Evolutionary conservation across 2,797 vertebrate species (phyloP), one percentile per base, ranked within the genome.

Genomic region (Myotis findleyi): DNA sequence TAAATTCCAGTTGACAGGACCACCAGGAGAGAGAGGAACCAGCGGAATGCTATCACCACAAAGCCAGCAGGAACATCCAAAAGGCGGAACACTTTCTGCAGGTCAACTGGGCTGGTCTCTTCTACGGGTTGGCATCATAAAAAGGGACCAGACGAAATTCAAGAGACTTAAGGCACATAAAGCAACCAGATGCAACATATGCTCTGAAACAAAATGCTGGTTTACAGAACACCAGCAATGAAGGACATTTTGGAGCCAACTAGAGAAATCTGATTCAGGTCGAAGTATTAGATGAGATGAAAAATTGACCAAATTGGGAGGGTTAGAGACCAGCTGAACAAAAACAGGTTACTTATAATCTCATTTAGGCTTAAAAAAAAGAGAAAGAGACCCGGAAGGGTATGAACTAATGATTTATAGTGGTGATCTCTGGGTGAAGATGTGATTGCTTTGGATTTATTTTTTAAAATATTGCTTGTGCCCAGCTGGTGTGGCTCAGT

Each of bases 331-430:
- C 73, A 92, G 64, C 23, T 66, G 41, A 89, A 87, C 20, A 87
- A 75, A 93, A 89, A 33, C 16, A 66, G 62, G 21, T 68, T 92
- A 68, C 20, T 95, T 53, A 33, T 41, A 36, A 91, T 59, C 41
- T 93, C n/a, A 84, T 33, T 89, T 86, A 90, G 44, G 41, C 33
- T 92, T 82, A 7, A 76, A 75, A 80, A 47, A 44, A 10, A 72
- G 33, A 53, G 4, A 76, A 68, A 87, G 68, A 44, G 30, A 38
- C 71, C 83, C 68, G 51, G 41, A 93, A 75, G 51, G 21, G 47
- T 66, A 66, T 87, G 44, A 92, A 95, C 55, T 73, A 87, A 95
- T 41, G 66, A 53, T 91, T 89, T 89, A 81, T 44, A 93, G 84
- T 69, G 21, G 73, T 80, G 20, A 69, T n/a, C 21, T 87, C 47